phyloP scores from a whole-genome alignment of 2,888 invertebrate species.

The Lissonota sp. region DNA sequence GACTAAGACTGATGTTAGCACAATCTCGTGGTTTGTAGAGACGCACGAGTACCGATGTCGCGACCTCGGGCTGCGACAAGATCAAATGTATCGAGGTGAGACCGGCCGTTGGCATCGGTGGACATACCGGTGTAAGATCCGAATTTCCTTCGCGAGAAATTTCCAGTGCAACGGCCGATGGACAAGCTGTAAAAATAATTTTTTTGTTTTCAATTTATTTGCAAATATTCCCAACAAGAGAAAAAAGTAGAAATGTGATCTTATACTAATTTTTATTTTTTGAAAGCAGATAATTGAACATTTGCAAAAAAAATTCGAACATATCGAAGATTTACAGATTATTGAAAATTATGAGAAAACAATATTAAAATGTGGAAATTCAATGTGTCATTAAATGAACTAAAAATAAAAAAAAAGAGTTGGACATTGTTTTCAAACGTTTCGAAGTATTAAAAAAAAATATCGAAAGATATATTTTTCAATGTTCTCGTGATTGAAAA shows the following conservation, averaged over 20 bases:
- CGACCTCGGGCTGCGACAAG: slow-evolving; percentile 93
- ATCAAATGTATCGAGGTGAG: slow-evolving; percentile 94
- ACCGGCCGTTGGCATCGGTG: slow-evolving; percentile 94
- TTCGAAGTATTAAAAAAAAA: too few species aligned
- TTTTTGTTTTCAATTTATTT: too few species aligned
- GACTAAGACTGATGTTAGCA: slow-evolving; percentile 94
- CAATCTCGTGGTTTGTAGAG: slow-evolving; percentile 94
- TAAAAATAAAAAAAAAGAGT: too few species aligned
- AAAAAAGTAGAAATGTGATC: too few species aligned
- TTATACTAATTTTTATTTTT: too few species aligned
- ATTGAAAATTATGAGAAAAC: background rate
- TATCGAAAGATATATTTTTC: background rate
- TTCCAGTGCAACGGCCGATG: slow-evolving; percentile 94
- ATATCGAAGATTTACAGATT: background rate
- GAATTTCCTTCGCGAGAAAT: slow-evolving; percentile 92
- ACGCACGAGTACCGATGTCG: slow-evolving; percentile 91
- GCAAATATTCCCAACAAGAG: too few species aligned
- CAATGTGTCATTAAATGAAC: too few species aligned
- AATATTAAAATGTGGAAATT: background rate
- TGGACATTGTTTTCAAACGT: too few species aligned
- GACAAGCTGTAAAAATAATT: slow-evolving; percentile 87
- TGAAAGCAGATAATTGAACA: too few species aligned
- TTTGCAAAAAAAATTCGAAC: too few species aligned
- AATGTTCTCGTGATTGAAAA: slow-evolving; percentile 1
- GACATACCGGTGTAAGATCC: slow-evolving; percentile 92